A percentile compares a stretch with the other conserved stretches of the same genome.
These are phyloP conservation scores for Drosophila formosana DNA, from an alignment of 2,888 invertebrate genomes.

Conservation along the genomic window DNA sequence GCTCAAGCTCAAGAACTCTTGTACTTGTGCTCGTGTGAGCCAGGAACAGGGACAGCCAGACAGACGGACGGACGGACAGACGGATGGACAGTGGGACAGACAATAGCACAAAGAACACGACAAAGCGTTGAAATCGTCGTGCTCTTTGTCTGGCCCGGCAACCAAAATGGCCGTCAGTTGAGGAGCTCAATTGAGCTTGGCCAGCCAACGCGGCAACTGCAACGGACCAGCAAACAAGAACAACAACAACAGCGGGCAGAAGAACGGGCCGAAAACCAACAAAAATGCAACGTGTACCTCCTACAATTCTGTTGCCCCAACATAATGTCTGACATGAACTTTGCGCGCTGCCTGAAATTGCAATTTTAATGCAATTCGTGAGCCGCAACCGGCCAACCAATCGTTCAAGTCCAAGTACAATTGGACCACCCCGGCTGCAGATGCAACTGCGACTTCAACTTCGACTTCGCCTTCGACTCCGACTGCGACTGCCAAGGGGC, in stretches of 20 bases:
- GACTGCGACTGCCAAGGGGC: slow-evolving; percentile 41
- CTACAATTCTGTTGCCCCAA: slow-evolving; percentile 55
- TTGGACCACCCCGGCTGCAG: slow-evolving; percentile 75
- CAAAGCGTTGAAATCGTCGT: slow-evolving; percentile 83
- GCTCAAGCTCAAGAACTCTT: slow-evolving; percentile 76
- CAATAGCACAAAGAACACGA: slow-evolving; percentile 78
- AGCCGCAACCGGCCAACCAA: slow-evolving; percentile 69
- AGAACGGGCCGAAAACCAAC: slow-evolving; percentile 17
- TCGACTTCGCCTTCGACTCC: slow-evolving; percentile 9
- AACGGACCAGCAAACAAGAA: slow-evolving; percentile 19
- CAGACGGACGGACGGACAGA: slow-evolving; percentile 12
- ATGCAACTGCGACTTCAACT: slow-evolving; percentile 13
- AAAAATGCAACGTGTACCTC: slow-evolving; percentile 59
- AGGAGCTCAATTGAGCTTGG: slow-evolving; percentile 42
- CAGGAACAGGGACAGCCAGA: slow-evolving; percentile 32
- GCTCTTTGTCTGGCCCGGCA: slow-evolving; percentile 75
- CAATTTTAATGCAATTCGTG: slow-evolving; percentile 84
- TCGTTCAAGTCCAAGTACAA: slow-evolving; percentile 79
- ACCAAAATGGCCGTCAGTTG: slow-evolving; percentile 57
- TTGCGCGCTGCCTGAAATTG: slow-evolving; percentile 82
- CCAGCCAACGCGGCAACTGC: slow-evolving; percentile 58
- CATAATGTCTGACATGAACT: slow-evolving; percentile 83
- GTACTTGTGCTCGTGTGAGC: slow-evolving; percentile 65
- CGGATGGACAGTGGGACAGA: slow-evolving; percentile 35
- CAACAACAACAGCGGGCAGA: slow-evolving; percentile 22